These are phyloP conservation scores for Pagrus major DNA, from an alignment of 2,113 vertebrate species.

Conservation along the genomic window DNA sequence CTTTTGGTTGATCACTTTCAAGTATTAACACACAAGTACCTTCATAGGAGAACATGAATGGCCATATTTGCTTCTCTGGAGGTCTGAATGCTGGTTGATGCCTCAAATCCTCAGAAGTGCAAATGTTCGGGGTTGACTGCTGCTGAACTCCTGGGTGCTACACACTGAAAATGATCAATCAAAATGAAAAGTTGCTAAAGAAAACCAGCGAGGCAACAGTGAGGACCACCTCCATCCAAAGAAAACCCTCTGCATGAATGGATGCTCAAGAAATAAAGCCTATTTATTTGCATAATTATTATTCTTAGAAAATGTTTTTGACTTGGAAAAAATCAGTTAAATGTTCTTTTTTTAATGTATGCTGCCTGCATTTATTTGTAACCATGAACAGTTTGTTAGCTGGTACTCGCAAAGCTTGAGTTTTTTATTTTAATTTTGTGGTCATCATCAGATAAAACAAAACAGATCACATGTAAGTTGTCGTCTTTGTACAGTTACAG, in stretches of 20 bases:
- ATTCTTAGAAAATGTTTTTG: conserved; percentile 29
- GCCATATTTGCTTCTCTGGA: conserved; percentile 42
- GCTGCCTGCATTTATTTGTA: conserved; percentile 67
- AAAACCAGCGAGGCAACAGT: conserved; percentile 2
- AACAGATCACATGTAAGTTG: conserved; percentile 9
- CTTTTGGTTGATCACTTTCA: conserved; percentile 24
- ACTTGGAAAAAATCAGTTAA: conserved; percentile 38
- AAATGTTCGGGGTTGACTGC: conserved; percentile 20
- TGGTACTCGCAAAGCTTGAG: background rate
- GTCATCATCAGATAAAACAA: conserved; percentile 39
- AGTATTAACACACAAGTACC: conserved; percentile 9
- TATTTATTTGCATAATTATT: conserved; percentile 71
- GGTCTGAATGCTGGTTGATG: conserved; percentile 8
- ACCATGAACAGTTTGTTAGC: conserved; percentile 43
- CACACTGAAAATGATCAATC: conserved; percentile 20
- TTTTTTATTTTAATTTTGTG: background rate
- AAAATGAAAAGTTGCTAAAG: conserved; percentile 30
- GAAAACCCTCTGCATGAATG: conserved; percentile 51
- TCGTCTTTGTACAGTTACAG: conserved; percentile 49
- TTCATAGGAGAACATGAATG: conserved; percentile 12
- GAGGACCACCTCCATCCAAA: conserved; percentile 38
- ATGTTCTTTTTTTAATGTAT: conserved; percentile 31
- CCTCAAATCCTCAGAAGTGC: conserved; percentile 21
- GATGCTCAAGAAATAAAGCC: conserved; percentile 42
- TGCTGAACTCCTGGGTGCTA: conserved; percentile 43